Evolutionary conservation across 2,888 invertebrate genomes (phyloP), one percentile per base, ranked within the genome.

Genomic region (Drosophila ustulata): DNA sequence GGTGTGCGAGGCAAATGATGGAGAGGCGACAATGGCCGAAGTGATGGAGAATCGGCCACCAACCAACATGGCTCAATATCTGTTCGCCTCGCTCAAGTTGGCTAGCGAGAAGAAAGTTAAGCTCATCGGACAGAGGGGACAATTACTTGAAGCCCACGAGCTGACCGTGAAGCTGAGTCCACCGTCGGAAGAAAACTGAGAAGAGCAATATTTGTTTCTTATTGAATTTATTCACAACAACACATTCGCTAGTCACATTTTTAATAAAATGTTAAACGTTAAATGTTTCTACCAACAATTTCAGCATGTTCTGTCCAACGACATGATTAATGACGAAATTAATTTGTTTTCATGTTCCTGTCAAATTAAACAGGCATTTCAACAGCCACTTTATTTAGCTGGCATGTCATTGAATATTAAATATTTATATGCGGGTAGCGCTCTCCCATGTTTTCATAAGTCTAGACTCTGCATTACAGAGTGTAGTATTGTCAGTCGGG

Each of bases 301-400:
- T 2, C 6, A 4, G 30, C 30, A 30, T 4, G 30, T 6, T 4
- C 30, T 18, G 18, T 1, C 1, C 18, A 2, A 30, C 18, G 18
- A 51, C 18, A 28, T 57, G 45, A 63, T 63, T 43, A 56, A 63
- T 49, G 56, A n/a, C 26, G 3, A 30, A 26, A 26, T 37, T 26
- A 11, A 34, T 34, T 34, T 57, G 34, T 11, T 37, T 34, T 13
- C 26, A 57, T 47, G 47, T 26, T 18, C 8, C 26, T 46, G 57
- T 37, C 57, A 57, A 28, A 30, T 30, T 30, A 6, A 6, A 30
- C 2, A 6, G 6, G 1, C 30, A 30, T 30, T 30, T 30, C 7
- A 6, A 6, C 30, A 30, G 6, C 30, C 6, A 4, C 28, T 28
- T 28, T 28, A 5, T 4, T 28, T 5, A 6, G 30, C 30, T 4